Conservation (phyloP, 2,797 vertebrate species). For the Eleutherodactylus coqui region DNA sequence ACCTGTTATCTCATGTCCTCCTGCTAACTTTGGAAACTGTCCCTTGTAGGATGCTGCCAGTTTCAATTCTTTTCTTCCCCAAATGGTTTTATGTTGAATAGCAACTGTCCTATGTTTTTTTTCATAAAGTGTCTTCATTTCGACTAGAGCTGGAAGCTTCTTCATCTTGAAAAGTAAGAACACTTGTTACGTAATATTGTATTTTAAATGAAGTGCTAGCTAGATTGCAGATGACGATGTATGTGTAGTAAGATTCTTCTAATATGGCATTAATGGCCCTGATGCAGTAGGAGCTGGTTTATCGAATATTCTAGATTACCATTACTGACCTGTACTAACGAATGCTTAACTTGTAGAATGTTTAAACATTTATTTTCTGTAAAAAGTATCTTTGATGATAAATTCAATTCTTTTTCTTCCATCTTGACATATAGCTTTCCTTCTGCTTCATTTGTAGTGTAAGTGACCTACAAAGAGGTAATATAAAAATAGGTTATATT, state of each 20-base stretch:
- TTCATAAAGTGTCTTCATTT: conserved; percentile 73
- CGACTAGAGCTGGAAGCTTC: conserved; percentile 74
- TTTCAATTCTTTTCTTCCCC: conserved; percentile 77
- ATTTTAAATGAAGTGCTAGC: background rate
- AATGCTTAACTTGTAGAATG: conserved; percentile 66
- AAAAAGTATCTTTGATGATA: conserved; percentile 59
- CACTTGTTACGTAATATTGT: background rate
- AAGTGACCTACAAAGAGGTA: conserved; percentile 66
- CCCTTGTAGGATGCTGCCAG: conserved; percentile 71
- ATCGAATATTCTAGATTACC: background rate
- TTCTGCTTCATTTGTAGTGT: conserved; percentile 64
- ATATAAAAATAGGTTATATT: background rate
- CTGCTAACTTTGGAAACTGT: conserved; percentile 71
- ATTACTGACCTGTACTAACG: conserved; percentile 67
- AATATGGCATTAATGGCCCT: background rate
- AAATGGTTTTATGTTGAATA: conserved; percentile 76
- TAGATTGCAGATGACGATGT: background rate
- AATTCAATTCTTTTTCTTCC: conserved; percentile 60
- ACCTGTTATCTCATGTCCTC: conserved; percentile 76
- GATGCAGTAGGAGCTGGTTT: background rate
- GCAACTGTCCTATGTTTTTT: conserved; percentile 69
- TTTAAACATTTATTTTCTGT: conserved; percentile 46
- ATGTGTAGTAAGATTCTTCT: background rate
- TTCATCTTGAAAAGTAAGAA: conserved; percentile 71
- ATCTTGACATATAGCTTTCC: conserved; percentile 57